Base-by-base conservation (phyloP, 2,113 vertebrate genomes). In the Perca flavescens region DNA sequence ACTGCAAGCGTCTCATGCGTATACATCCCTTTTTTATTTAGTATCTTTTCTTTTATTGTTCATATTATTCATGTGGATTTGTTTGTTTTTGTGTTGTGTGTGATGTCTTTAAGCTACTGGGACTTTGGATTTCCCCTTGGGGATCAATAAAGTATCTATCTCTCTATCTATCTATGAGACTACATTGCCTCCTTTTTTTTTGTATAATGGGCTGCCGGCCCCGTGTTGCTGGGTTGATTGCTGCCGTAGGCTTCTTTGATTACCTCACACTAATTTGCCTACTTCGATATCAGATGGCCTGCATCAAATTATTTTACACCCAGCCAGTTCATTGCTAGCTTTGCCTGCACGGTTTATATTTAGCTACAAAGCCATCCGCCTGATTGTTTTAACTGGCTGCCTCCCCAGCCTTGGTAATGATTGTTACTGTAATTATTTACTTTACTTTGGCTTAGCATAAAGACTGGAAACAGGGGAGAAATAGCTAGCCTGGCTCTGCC, bases 281-380 rank as follows among this genome's bases (percentile, higher is more conserved):
- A 4, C 46, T 74, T 28, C 0, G 0, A 17, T 16, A 53, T 56
- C 25, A 65, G 53, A 71, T 54, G 5, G 3, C n/a, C 15, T 63
- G 31, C 70, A 67, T 75, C 66, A 68, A 54, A 70, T 31, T 73
- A 52, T 66, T 81, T 86, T 43, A 25, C 11, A 12, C 16, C 3
- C n/a, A 63, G 49, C 4, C 5, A n/a, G 2, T 60, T 57, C 14
- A 36, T 14, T 19, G 11, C 54, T 40, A 40, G 10, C 53, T 66
- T 49, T 40, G 50, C 36, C 43, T 4, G 50, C 36, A n/a, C 3
- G 8, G 40, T 82, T 57, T 73, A 52, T 63, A 64, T 77, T 73
- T 77, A 28, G 15, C 5, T 16, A 19, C 49, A 70, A 21, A 71
- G 49, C 36, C n/a, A 28, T 43, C 15, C 6, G 2, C 8, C n/a